A percentile compares a stretch with the other conserved stretches of the same genome.
Evolutionary conservation across 2,888 invertebrate genomes (phyloP).

Genomic region (Conomelus anceps): DNA sequence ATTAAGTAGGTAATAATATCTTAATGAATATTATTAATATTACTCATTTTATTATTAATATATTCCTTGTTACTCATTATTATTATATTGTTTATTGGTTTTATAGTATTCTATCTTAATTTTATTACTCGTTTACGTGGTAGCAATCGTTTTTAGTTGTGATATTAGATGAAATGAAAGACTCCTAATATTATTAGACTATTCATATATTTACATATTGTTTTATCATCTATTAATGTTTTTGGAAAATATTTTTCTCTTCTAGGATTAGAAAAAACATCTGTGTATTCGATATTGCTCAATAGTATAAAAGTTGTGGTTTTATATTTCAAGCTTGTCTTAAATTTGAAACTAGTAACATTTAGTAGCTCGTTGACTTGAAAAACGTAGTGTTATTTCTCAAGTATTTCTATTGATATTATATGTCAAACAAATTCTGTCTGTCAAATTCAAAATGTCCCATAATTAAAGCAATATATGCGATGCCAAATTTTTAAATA

Average conservation of each 20-base stretch:
- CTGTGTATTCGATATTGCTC: background rate
- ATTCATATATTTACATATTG: background rate
- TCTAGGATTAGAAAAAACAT: background rate
- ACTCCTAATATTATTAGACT: background rate
- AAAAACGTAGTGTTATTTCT: too few species aligned
- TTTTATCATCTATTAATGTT: background rate
- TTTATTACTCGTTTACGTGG: background rate
- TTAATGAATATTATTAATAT: background rate
- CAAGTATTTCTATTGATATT: too few species aligned
- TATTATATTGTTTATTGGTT: background rate
- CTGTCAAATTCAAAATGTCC: too few species aligned
- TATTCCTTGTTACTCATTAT: background rate
- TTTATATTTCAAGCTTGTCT: background rate
- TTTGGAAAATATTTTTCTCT: background rate
- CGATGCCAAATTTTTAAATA: background rate
- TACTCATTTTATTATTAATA: background rate
- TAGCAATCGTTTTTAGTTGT: background rate
- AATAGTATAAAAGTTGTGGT: background rate
- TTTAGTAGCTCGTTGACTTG: background rate
- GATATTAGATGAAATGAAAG: background rate
- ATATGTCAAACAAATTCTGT: too few species aligned
- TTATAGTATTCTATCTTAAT: background rate
- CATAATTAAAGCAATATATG: too few species aligned
- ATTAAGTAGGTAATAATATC: too few species aligned
- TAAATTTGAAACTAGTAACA: background rate